A percentile compares a stretch with the other conserved stretches of the same genome.
These are phyloP conservation scores for Hystrix cristata DNA, from an alignment of 2,113 vertebrate genomes.

Conservation along the genomic window DNA sequence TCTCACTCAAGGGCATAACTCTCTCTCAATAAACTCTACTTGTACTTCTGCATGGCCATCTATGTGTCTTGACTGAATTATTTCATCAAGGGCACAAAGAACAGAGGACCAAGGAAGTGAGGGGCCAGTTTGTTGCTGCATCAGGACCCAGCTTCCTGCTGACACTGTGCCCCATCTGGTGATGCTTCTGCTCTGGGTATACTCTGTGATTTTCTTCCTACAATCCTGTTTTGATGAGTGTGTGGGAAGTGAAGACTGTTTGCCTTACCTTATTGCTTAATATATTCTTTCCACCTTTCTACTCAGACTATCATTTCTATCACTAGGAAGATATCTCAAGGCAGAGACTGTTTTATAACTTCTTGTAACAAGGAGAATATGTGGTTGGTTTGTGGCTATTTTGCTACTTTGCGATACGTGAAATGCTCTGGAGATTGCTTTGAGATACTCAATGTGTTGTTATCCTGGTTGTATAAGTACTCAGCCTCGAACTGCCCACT, in stretches of 20 bases:
- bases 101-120: neutral
- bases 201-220: neutral
- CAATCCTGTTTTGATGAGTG: neutral
- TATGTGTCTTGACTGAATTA: neutral
- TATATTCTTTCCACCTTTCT: neutral
- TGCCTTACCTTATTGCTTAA: neutral
- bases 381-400: neutral
- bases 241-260: neutral
- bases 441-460: neutral
- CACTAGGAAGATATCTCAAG: neutral
- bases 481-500: neutral
- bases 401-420: neutral
- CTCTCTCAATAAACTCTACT: neutral
- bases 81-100: neutral
- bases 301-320: neutral
- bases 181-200: neutral
- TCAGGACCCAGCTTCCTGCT: neutral
- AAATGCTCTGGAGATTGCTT: neutral
- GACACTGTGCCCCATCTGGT: neutral
- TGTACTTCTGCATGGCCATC: neutral
- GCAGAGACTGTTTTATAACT: neutral
- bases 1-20: neutral
- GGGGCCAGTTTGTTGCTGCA: neutral
- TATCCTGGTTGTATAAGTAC: neutral
- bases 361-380: neutral